A percentile compares a stretch with the other conserved stretches of the same genome.
Conservation (phyloP, 2,888 invertebrate genomes). For the Oligia strigilis region DNA sequence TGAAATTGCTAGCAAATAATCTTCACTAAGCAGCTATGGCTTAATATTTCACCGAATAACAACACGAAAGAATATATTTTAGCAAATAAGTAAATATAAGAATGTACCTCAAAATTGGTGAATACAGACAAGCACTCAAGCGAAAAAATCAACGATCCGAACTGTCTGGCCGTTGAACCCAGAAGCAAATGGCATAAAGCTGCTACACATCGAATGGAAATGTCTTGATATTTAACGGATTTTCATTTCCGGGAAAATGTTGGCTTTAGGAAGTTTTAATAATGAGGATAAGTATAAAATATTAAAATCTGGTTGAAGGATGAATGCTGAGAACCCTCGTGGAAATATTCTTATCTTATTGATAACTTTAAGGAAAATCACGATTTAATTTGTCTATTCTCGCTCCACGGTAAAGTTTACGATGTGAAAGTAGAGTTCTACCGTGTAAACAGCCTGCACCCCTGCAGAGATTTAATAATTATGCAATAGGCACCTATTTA, state of each 20-base stretch:
- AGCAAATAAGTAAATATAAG: slow-evolving; percentile 40
- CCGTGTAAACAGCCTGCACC: background rate
- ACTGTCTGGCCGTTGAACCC: slow-evolving; percentile 84
- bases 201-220: slow-evolving; percentile 55
- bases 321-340: background rate
- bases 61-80: slow-evolving; percentile 27
- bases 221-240: slow-evolving; percentile 42
- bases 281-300: slow-evolving; percentile 19
- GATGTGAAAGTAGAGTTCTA: slow-evolving; percentile 19
- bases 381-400: slow-evolving; percentile 6
- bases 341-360: slow-evolving; percentile 2
- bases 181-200: slow-evolving; percentile 66
- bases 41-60: slow-evolving; percentile 19
- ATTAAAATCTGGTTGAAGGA: background rate
- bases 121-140: slow-evolving; percentile 73
- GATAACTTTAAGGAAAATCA: slow-evolving; percentile 11
- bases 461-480: background rate
- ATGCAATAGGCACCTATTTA: background rate
- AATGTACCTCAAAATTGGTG: slow-evolving; percentile 55
- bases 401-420: slow-evolving; percentile 11
- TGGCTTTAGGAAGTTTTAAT: slow-evolving; percentile 29
- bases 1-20: slow-evolving; percentile 70
- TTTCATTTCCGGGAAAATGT: slow-evolving; percentile 42
- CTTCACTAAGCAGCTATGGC: slow-evolving; percentile 1
- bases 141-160: slow-evolving; percentile 79